phyloP scores from a whole-genome alignment of 2,888 invertebrate genomes.

The Cryptus armator region DNA sequence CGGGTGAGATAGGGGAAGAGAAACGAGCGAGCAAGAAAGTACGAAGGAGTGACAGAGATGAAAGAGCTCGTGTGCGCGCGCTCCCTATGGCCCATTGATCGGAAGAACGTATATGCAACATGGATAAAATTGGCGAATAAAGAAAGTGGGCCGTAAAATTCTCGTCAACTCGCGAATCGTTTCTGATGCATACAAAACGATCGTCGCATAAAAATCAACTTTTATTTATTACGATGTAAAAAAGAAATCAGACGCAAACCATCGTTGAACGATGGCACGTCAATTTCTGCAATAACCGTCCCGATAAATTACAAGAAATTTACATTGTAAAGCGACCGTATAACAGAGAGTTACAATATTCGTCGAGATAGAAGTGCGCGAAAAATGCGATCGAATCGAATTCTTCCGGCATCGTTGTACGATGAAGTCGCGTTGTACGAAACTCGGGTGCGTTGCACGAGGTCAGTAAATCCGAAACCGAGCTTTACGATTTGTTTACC shows the following conservation, averaged over 20 bases:
- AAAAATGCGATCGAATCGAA: conserved; percentile 63
- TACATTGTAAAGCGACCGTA: neutral
- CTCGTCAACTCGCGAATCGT: conserved; percentile 26
- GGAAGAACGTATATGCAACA: conserved; percentile 77
- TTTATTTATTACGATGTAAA: neutral
- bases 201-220: neutral
- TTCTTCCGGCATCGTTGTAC: conserved; percentile 41
- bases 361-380: conserved; percentile 25
- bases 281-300: neutral
- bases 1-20: conserved; percentile 33
- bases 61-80: conserved; percentile 78
- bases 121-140: conserved; percentile 73
- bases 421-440: conserved; percentile 26
- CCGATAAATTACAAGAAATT: neutral
- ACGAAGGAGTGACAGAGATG: conserved; percentile 64
- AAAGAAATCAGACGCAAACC: neutral
- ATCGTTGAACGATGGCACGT: neutral
- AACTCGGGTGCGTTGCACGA: conserved; percentile 77
- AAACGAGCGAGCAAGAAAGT: conserved; percentile 58
- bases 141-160: conserved; percentile 66
- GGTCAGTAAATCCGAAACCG: conserved; percentile 84
- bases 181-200: neutral
- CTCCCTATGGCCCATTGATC: conserved; percentile 83
- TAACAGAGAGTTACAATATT: neutral
- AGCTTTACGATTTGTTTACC: conserved; percentile 85